These are phyloP conservation scores for Saturnia japonica DNA, from an alignment of 2,888 invertebrate species.

Conservation along the genomic window DNA sequence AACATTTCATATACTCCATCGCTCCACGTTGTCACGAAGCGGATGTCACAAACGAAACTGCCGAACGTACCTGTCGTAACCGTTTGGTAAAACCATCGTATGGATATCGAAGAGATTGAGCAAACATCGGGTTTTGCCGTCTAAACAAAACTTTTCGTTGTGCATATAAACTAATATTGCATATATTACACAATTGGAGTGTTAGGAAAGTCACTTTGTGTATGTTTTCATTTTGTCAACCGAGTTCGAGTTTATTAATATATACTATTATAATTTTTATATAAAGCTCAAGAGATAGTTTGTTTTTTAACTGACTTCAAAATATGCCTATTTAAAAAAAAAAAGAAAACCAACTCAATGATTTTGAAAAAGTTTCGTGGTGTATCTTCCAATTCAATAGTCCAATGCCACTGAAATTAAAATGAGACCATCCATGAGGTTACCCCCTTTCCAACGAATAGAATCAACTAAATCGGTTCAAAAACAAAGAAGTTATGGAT, in stretches of 20 bases:
- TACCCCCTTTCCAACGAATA: too few relatives aligned
- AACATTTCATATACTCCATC: constrained; percentile 34
- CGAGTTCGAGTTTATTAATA: neutral
- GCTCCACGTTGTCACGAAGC: constrained; percentile 40
- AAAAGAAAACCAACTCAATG: too few relatives aligned
- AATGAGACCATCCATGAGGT: too few relatives aligned
- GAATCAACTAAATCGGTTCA: too few relatives aligned
- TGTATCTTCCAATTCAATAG: too few relatives aligned
- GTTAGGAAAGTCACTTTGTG: constrained; percentile 13
- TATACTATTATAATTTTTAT: neutral
- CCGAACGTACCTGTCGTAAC: constrained; percentile 21
- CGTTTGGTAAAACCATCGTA: constrained; percentile 12
- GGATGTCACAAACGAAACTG: constrained; percentile 42
- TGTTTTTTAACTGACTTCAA: too few relatives aligned
- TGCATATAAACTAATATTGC: constrained; percentile 19
- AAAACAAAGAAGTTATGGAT: too few relatives aligned
- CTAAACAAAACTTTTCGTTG: constrained; percentile 4
- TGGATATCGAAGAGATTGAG: constrained; percentile 16
- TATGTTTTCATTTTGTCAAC: constrained; percentile 1
- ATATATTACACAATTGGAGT: constrained; percentile 6
- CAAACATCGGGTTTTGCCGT: constrained; percentile 16
- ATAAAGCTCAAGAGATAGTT: too few relatives aligned
- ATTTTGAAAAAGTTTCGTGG: too few relatives aligned
- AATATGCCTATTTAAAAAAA: too few relatives aligned
- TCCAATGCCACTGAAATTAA: too few relatives aligned